Conservation (phyloP, 2,113 vertebrate genomes). For the Paradoxurus hermaphroditus region DNA sequence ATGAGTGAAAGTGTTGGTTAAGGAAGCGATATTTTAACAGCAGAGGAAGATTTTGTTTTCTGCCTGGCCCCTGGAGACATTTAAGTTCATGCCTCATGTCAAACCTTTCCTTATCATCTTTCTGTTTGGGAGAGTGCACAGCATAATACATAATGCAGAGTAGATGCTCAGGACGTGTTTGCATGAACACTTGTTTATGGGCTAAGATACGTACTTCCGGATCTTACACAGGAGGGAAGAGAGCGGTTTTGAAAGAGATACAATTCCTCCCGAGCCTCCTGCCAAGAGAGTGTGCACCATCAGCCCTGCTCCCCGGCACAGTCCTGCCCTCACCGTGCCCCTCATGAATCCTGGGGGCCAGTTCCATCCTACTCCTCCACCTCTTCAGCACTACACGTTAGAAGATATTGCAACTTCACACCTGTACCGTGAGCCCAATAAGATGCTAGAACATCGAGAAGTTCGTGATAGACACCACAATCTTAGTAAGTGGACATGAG, state of each 20-base stretch:
- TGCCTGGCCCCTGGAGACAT: not conserved
- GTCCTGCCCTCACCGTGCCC: slow-evolving; percentile 92
- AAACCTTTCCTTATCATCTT: not conserved
- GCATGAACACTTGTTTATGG: not conserved
- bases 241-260: slow-evolving; percentile 92
- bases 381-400: slow-evolving; percentile 96
- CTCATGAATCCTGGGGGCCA: slow-evolving; percentile 88
- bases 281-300: slow-evolving; percentile 98
- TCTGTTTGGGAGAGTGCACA: not conserved
- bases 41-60: not conserved
- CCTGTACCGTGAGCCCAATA: slow-evolving; percentile 93
- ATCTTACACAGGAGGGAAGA: slow-evolving; percentile 89
- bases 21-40: slow-evolving; percentile 34
- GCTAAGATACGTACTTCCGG: not conserved
- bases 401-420: slow-evolving; percentile 96
- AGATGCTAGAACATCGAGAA: slow-evolving; percentile 93
- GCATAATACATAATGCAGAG: not conserved
- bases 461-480: slow-evolving; percentile 90
- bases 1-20: not conserved
- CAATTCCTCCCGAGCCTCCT: slow-evolving; percentile 89
- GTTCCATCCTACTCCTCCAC: slow-evolving; percentile 96
- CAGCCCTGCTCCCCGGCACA: slow-evolving; percentile 97
- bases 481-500: slow-evolving; percentile 83
- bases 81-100: not conserved
- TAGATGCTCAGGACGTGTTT: not conserved